Base-by-base conservation (phyloP, 2,113 vertebrate genomes). In the Tringa solitaria region DNA sequence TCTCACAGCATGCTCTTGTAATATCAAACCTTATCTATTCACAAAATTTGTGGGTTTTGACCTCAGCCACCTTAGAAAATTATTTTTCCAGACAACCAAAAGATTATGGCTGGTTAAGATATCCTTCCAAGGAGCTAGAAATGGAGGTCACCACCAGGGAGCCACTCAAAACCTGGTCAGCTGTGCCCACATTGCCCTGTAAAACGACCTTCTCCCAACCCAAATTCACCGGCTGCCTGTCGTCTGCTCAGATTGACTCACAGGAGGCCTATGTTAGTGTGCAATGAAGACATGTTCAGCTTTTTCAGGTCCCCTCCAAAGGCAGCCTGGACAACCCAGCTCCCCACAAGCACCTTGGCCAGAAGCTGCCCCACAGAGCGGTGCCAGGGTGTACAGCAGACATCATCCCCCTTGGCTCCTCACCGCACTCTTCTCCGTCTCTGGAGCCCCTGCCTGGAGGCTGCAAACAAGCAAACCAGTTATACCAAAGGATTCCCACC, bases 391-490 rank as follows among this genome's bases (percentile, higher is more conserved):
- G 46, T 30, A 48, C n/a, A 32, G 39, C n/a, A 54, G 65, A 32
- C 0, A 0, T 33, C 0, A 0, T 32, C 16, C 12, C 19, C 8
- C 27, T 74, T 3, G 0, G 35, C 33, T 76, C 45, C 20, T 69
- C 20, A 11, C 16, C 1, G 0, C 22, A 33, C 0, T 0, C 23
- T 59, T 45, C 53, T 33, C 14, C 1, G 1, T 6, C 27, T 30
- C 45, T 20, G 24, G 17, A 89, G 32, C 35, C n/a, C 13, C 54
- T n/a, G 26, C 26, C 18, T 16, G 13, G 48, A 61, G 43, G 18
- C 2, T 18, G 18, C 14, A 33, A 46, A 8, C 2, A 2, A 70
- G 50, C 39, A 39, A 82, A 67, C 18, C 33, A 51, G 45, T 37
- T 67, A 60, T 9, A 72, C 27, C 35, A 37, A 50, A 67, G 32